phyloP scores from a whole-genome alignment of 2,888 invertebrate genomes.

The Pollenia angustigena region DNA sequence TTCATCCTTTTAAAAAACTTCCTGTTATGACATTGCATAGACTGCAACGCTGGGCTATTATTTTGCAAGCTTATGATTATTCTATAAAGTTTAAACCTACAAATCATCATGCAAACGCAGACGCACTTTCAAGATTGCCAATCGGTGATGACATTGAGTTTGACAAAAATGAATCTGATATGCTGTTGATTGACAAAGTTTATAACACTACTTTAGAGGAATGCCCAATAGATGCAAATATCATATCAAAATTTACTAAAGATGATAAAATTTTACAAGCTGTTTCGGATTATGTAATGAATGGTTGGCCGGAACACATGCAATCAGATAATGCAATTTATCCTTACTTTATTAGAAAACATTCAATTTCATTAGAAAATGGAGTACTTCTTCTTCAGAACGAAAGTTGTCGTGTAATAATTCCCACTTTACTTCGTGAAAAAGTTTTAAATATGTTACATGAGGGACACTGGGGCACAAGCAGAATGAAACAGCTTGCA shows the following conservation, averaged over 20 bases:
- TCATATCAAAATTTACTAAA: neutral
- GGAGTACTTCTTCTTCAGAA: conserved; percentile 9
- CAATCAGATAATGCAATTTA: neutral
- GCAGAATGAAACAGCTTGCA: conserved; percentile 15
- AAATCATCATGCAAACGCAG: conserved; percentile 35
- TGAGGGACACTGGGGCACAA: conserved; percentile 18
- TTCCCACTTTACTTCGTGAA: neutral
- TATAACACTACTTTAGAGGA: conserved; percentile 10
- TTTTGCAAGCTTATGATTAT: conserved; percentile 20
- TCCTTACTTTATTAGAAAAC: neutral
- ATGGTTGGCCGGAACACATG: neutral
- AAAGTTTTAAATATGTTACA: conserved; percentile 11
- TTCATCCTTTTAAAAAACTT: conserved; percentile 63
- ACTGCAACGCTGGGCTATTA: conserved; percentile 66
- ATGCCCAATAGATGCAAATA: conserved; percentile 3
- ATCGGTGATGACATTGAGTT: conserved; percentile 17
- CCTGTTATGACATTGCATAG: conserved; percentile 52
- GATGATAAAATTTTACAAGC: neutral
- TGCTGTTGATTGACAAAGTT: conserved; percentile 9
- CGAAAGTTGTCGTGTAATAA: neutral
- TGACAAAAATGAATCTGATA: neutral
- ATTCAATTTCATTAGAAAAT: conserved; percentile 9
- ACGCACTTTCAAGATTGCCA: conserved; percentile 41
- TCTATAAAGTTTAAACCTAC: conserved; percentile 14
- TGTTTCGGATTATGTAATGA: neutral